Percentiles rank a stretch among this genome's conserved stretches.
Conservation (phyloP, 2,888 invertebrate genomes). For the Onthophagus sagittarius region DNA sequence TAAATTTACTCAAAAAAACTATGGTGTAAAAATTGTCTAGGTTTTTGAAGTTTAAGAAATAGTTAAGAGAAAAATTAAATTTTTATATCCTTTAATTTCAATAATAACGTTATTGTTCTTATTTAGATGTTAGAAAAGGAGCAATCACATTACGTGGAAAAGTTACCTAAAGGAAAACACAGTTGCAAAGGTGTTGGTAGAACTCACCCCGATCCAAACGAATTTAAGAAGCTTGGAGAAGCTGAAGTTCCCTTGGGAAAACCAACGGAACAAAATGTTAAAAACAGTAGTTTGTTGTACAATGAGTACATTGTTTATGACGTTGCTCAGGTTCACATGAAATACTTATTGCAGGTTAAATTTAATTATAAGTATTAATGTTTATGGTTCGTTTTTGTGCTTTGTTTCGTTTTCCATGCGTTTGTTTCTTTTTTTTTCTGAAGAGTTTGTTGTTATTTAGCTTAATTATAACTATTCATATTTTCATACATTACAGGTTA, state of each 20-base stretch:
- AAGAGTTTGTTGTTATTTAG: neutral
- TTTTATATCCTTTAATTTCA: constrained; percentile 18
- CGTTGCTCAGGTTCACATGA: constrained; percentile 86
- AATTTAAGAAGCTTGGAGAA: constrained; percentile 53
- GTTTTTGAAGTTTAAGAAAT: too few species aligned
- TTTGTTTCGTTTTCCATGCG: neutral
- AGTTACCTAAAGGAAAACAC: constrained; percentile 78
- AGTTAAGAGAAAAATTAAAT: too few species aligned
- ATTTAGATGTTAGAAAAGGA: constrained; percentile 68
- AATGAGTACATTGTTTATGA: constrained; percentile 98
- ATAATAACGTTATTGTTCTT: constrained; percentile 17
- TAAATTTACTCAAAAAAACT: too few species aligned
- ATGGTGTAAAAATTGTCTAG: too few species aligned
- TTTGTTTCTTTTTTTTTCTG: neutral
- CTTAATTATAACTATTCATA: too few species aligned
- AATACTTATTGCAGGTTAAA: constrained; percentile 82
- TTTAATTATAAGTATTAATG: constrained; percentile 71
- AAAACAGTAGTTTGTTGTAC: constrained; percentile 65
- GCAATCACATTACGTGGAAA: constrained; percentile 67
- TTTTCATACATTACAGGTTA: too few species aligned
- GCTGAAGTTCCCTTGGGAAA: constrained; percentile 76
- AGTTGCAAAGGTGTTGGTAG: constrained; percentile 85
- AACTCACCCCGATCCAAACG: constrained; percentile 77
- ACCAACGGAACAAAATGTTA: constrained; percentile 48
- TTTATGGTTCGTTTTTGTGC: neutral